Base-by-base conservation (phyloP, 2,888 invertebrate species). In the Microctonus aethiopoides region DNA sequence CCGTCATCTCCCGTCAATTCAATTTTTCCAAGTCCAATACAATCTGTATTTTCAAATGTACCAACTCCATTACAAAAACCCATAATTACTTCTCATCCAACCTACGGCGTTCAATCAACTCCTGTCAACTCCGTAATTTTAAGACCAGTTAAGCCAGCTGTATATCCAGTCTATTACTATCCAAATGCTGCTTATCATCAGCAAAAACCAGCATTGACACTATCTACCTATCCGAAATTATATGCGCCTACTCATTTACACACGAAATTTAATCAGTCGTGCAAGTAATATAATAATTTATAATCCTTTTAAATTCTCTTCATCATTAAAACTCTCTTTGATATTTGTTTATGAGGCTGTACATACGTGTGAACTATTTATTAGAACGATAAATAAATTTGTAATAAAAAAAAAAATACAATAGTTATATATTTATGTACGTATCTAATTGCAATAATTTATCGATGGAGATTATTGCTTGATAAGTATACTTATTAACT, bases 101-200 rank as follows among this genome's bases (percentile, higher is more conserved):
- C 79, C 9, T 84, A 82, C 57, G 83, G 81, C 0, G 22, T 80
- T 9, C 83, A 84, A 60, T 72, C 78, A 0, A 54, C 77, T 1
- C 41, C 76, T 24, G 61, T 79, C 10, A 82, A 81, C 72, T 77
- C 84, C 3, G 36, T 82, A 5, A 68, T 83, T 3, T 76, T 83
- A 70, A 84, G 84, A 66, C 84, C 84, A 9, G 65, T 82, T 5
- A 86, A 85, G 68, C 71, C 81, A 29, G 76, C n/a, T n/a, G n/a
- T 84, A 3, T 79, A 81, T 68, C 84, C 85, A 9, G 72, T 84
- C n/a, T 84, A 81, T 60, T 84, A 84, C 69, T 82, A 84, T 71
- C 79, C 79, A 1, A 79, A 79, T 63, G 62, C 80, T 6, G 72
- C 73, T 0, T 80, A 80, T 67, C 80, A 80, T 32, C 61, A 80